Conservation (phyloP, 2,888 invertebrate species). For the Drosophila yooni region DNA sequence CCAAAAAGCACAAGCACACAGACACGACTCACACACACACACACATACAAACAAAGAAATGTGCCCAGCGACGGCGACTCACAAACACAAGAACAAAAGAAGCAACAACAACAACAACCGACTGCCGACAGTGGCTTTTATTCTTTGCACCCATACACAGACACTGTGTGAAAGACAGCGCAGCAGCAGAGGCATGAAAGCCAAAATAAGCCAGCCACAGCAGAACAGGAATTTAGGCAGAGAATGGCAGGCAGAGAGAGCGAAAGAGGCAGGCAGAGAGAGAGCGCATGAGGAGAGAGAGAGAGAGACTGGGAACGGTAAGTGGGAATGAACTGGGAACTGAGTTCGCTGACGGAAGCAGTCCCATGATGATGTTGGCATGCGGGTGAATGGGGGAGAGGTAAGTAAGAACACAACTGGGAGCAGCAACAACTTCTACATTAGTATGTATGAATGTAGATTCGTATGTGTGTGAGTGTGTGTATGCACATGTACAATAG, state of each 20-base stretch:
- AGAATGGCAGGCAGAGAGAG: conserved; percentile 6
- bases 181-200: conserved; percentile 62
- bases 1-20: conserved; percentile 80
- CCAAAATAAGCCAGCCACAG: conserved; percentile 72
- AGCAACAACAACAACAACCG: conserved; percentile 32
- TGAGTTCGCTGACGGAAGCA: conserved; percentile 67
- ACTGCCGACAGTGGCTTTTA: conserved; percentile 59
- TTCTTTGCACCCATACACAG: conserved; percentile 59
- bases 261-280: conserved; percentile 8
- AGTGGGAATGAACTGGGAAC: conserved; percentile 67
- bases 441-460: conserved; percentile 24
- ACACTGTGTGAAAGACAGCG: conserved; percentile 53
- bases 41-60: conserved; percentile 40
- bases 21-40: conserved; percentile 36
- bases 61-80: conserved; percentile 45
- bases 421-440: conserved; percentile 25
- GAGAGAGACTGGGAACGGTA: conserved; percentile 52
- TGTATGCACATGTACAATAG: conserved; percentile 52
- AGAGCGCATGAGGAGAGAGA: conserved; percentile 7
- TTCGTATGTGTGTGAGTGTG: conserved; percentile 2
- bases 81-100: conserved; percentile 63
- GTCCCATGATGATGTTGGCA: conserved; percentile 33
- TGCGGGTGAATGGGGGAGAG: conserved; percentile 33
- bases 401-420: conserved; percentile 15
- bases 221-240: conserved; percentile 70